Base-by-base conservation (phyloP, 2,888 invertebrate genomes). In the Hydrotaea cyrtoneurina region DNA sequence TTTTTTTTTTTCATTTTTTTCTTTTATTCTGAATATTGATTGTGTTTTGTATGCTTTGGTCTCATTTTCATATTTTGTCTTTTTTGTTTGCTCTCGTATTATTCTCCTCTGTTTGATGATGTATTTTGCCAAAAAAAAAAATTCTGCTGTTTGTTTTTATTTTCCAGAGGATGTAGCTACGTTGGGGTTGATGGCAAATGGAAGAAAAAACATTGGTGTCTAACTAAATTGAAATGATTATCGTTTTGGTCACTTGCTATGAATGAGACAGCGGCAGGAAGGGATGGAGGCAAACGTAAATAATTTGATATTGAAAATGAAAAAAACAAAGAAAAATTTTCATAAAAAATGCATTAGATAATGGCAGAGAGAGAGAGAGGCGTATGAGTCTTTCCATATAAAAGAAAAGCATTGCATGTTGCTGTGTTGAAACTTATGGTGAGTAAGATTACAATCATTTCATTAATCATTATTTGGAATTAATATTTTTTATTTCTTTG, bases 171-270 rank as follows among this genome's bases (percentile, higher is more conserved):
- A 43, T 69, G 17, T 31, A 31, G 31, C 7, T 2, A 31, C 2
- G 31, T n/a, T n/a, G 66, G 43, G n/a, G n/a, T n/a, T 23, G 17
- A n/a, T 46, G 62, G 62, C 31, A 43, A 69, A 69, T 43, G 2
- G 59, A 75, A 50, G n/a, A 50, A 83, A 83, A 76, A 83, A n/a
- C n/a, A 71, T 79, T 85, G 82, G 86, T 83, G 86, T 86, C 86
- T 86, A 86, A 81, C 82, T 84, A 86, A 86, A 86, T 86, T 86
- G 86, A 84, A 86, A 86, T 86, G 86, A 86, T 86, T 86, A 86
- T 86, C 86, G 86, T 86, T 85, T 82, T 82, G 82, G 79, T 82
- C 85, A 85, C 82, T 85, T 82, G 82, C 66, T 73, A 77, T 82
- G 69, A 82, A 82, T 69, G 69, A 39, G 43, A 21, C 7, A 4